Conservation (phyloP, 1,140 invertebrate genomes). For the Drosophila equinoxialis region DNA sequence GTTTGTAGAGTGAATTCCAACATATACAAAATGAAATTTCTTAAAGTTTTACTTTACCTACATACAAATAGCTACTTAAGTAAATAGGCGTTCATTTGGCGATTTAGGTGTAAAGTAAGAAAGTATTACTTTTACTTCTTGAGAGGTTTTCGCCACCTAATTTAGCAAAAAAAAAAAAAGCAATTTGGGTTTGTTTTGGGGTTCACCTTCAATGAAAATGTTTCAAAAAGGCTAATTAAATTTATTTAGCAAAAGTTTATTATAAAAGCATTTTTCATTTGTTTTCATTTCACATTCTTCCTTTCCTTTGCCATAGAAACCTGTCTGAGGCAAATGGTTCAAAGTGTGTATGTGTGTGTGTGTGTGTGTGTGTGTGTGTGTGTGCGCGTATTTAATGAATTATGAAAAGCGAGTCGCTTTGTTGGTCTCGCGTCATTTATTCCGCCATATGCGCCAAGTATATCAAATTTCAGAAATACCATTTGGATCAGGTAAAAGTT, state of each 20-base stretch:
- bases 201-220: background rate
- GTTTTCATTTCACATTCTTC: conserved; percentile 1
- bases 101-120: too few relatives aligned
- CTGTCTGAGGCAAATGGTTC: background rate
- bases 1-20: too few relatives aligned
- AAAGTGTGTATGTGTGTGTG: background rate
- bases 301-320: conserved; percentile 2
- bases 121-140: too few relatives aligned
- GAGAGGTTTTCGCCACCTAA: too few relatives aligned
- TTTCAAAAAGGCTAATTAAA: background rate
- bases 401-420: background rate
- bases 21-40: background rate
- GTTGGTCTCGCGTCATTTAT: background rate
- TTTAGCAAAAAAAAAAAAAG: too few relatives aligned
- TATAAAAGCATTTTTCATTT: conserved; percentile 3
- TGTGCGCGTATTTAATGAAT: background rate
- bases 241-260: background rate
- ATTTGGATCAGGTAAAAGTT: conserved; percentile 6
- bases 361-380: background rate
- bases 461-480: conserved; percentile 10
- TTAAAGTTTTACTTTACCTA: too few relatives aligned
- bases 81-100: too few relatives aligned
- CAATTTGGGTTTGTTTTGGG: background rate
- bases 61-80: too few relatives aligned
- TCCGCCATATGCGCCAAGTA: background rate